Evolutionary conservation across 2,797 vertebrate species (phyloP).

Genomic region (Typhlichthys eigenmanni): DNA sequence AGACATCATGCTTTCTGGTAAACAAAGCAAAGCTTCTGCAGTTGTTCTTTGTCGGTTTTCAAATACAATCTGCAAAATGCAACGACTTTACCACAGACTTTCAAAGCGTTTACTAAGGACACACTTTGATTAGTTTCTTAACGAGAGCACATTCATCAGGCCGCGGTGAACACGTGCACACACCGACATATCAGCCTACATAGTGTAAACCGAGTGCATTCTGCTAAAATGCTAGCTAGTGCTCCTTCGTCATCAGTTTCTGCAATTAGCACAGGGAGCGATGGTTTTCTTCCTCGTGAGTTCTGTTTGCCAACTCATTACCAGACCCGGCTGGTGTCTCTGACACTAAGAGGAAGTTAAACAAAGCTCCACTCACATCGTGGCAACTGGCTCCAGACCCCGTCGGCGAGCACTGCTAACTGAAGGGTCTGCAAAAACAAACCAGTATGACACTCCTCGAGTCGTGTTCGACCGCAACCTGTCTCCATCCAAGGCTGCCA

Average conservation of each 20-base stretch:
- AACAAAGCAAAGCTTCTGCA: conserved; percentile 59
- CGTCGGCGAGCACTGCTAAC: conserved; percentile 68
- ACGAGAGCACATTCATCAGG: too few relatives aligned
- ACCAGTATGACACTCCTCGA: conserved; percentile 69
- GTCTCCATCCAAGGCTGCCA: conserved; percentile 55
- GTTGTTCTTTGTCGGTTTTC: conserved; percentile 43
- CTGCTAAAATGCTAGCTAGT: conserved; percentile 28
- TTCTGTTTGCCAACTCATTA: conserved; percentile 82
- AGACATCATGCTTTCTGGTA: conserved; percentile 56
- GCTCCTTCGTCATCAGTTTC: conserved; percentile 45
- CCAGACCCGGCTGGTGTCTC: conserved; percentile 77
- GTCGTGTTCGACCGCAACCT: conserved; percentile 57
- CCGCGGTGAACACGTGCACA: too few relatives aligned
- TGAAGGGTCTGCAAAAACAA: conserved; percentile 77
- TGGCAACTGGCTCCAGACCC: conserved; percentile 68
- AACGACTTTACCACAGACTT: too few relatives aligned
- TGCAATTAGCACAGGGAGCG: conserved; percentile 69
- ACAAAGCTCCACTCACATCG: conserved; percentile 76
- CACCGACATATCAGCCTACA: too few relatives aligned
- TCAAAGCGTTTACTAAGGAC: too few relatives aligned
- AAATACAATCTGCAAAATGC: conserved; percentile 17
- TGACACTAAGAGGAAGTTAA: conserved; percentile 81
- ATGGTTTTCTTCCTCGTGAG: conserved; percentile 58
- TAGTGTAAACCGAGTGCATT: conserved; percentile 4
- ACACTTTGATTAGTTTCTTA: too few relatives aligned